Percentiles rank a stretch among this genome's conserved stretches.
phyloP scores from a whole-genome alignment of 2,888 invertebrate genomes.

The Lymantria dispar region DNA sequence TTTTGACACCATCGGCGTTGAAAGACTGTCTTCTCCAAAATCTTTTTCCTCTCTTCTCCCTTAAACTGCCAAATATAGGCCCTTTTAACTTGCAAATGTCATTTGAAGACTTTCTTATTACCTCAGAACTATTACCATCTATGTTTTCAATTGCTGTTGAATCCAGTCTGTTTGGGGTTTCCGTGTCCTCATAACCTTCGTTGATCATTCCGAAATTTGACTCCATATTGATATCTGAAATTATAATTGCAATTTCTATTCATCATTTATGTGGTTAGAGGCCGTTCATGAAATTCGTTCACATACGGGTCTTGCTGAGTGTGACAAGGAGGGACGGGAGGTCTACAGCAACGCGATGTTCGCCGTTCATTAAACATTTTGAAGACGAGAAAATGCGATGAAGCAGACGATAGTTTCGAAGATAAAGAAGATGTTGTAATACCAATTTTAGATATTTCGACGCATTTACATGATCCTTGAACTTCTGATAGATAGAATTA shows the following conservation, averaged over 20 bases:
- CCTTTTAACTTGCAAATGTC: not conserved
- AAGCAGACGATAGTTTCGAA: too few species aligned
- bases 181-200: not conserved
- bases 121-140: not conserved
- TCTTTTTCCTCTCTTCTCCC: conserved; percentile 1
- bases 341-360: too few species aligned
- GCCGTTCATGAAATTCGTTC: too few species aligned
- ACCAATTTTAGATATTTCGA: too few species aligned
- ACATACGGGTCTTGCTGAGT: too few species aligned
- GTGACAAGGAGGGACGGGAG: too few species aligned
- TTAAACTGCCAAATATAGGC: not conserved
- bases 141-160: not conserved
- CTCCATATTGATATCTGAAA: conserved; percentile 4
- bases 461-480: too few species aligned
- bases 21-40: conserved; percentile 3
- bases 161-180: not conserved
- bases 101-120: not conserved
- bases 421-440: too few species aligned
- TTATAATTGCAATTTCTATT: not conserved
- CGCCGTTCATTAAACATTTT: too few species aligned
- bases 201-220: not conserved
- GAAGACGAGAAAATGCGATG: too few species aligned
- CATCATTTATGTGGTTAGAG: too few species aligned
- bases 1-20: not conserved
- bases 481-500: too few species aligned